Conservation (phyloP, 2,797 vertebrate species). For the Clarias platycephalus region DNA sequence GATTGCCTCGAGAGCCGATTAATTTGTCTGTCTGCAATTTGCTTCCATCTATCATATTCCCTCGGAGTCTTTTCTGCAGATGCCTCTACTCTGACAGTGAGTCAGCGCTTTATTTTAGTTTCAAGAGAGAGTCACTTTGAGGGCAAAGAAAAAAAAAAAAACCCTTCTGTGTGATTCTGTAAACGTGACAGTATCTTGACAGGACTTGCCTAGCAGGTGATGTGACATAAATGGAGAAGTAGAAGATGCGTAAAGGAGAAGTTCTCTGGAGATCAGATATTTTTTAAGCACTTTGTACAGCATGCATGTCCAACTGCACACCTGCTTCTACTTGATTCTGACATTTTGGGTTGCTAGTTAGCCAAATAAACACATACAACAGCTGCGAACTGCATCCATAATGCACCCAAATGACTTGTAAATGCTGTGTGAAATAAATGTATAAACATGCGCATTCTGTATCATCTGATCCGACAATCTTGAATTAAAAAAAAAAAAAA, state of each 20-base stretch:
- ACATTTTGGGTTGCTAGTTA: conserved; percentile 39
- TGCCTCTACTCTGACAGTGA: conserved; percentile 58
- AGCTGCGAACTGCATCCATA: conserved; percentile 4
- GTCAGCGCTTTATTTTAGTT: conserved; percentile 52
- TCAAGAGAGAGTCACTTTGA: conserved; percentile 61
- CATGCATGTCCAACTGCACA: conserved; percentile 17
- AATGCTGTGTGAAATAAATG: conserved; percentile 29
- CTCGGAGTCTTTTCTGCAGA: conserved; percentile 60
- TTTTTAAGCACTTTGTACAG: conserved; percentile 14
- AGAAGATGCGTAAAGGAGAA: conserved; percentile 42
- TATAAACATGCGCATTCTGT: conserved; percentile 7
- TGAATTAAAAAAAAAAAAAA: background rate
- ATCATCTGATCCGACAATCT: conserved; percentile 8
- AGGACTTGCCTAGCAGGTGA: conserved; percentile 58
- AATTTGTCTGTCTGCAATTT: conserved; percentile 65
- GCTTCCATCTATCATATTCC: conserved; percentile 65
- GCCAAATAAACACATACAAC: conserved; percentile 36
- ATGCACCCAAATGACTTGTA: conserved; percentile 15
- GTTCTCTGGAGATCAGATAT: conserved; percentile 24
- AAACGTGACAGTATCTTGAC: conserved; percentile 58
- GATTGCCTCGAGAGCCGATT: conserved; percentile 33
- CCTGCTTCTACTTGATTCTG: conserved; percentile 42
- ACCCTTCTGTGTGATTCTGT: conserved; percentile 64
- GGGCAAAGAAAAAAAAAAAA: conserved; percentile 59
- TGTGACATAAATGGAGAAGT: conserved; percentile 41